Percentiles rank a stretch among this genome's conserved stretches.
These are phyloP conservation scores for Bombylius discolor DNA, from an alignment of 2,888 invertebrate species.

Conservation along the genomic window DNA sequence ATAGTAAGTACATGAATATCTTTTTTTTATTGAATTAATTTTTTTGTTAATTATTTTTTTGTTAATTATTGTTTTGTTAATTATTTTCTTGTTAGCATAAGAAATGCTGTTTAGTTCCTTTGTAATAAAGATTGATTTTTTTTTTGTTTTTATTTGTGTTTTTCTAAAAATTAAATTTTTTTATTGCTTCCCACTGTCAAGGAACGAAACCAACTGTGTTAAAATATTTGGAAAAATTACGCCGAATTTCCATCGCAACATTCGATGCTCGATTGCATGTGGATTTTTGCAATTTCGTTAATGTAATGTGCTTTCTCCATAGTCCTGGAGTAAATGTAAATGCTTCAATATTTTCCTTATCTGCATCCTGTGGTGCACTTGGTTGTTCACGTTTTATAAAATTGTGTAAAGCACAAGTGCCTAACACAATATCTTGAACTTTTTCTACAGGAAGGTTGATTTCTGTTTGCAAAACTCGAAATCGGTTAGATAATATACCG, in stretches of 20 bases:
- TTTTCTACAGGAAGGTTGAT: background rate
- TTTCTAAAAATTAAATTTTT: constrained; percentile 2
- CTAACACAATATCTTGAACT: background rate
- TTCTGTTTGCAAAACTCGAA: background rate
- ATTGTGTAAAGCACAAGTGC: background rate
- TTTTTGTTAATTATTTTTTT: too few species aligned
- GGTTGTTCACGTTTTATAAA: background rate
- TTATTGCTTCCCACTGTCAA: constrained; percentile 1
- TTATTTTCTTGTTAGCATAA: too few species aligned
- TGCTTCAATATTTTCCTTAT: background rate
- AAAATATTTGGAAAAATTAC: constrained; percentile 1
- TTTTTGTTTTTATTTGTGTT: too few species aligned
- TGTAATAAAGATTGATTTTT: too few species aligned
- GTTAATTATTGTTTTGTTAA: too few species aligned
- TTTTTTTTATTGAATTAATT: too few species aligned
- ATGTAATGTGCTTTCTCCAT: background rate
- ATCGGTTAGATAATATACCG: background rate
- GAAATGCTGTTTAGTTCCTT: too few species aligned
- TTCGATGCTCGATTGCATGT: background rate
- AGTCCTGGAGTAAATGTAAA: background rate
- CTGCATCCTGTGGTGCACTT: background rate
- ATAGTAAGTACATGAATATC: too few species aligned
- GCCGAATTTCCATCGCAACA: background rate
- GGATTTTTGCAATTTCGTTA: background rate
- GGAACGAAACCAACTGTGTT: background rate